phyloP scores from a whole-genome alignment of 1,140 invertebrate species.

The Aphaenogaster floridana region DNA sequence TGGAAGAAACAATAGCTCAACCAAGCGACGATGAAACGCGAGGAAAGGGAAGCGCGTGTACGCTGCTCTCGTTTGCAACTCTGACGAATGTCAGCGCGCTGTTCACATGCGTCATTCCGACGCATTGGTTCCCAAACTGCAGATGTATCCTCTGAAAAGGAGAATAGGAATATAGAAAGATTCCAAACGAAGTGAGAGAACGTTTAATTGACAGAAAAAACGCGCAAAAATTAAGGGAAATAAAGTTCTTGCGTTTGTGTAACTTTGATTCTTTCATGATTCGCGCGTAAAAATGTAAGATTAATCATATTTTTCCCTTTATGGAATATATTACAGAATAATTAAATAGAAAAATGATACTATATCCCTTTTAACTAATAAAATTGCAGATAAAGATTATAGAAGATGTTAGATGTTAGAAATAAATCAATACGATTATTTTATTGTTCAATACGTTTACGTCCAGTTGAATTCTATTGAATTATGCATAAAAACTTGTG shows the following conservation, averaged over 20 bases:
- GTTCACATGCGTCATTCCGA: constrained; percentile 16
- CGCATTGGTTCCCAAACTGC: constrained; percentile 17
- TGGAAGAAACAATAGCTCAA: constrained; percentile 51
- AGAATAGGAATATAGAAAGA: not conserved
- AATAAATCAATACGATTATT: not conserved
- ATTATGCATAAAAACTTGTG: not conserved
- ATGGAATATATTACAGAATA: not conserved
- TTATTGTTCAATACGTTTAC: not conserved
- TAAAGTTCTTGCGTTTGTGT: not conserved
- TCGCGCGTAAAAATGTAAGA: not conserved
- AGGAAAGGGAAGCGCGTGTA: constrained; percentile 28
- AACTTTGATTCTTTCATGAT: not conserved
- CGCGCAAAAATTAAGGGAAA: not conserved
- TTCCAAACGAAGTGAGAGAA: not conserved
- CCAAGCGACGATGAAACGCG: constrained; percentile 37
- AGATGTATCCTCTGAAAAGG: not conserved
- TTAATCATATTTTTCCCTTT: not conserved
- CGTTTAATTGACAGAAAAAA: constrained; percentile 8
- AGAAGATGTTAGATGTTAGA: not conserved
- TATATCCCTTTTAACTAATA: not conserved
- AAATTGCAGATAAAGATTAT: not conserved
- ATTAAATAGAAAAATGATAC: not conserved
- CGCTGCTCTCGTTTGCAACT: constrained; percentile 35
- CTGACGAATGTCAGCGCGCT: constrained; percentile 39
- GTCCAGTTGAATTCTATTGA: not conserved